Evolutionary conservation across 2,113 vertebrate species (phyloP), one percentile per base, ranked within the genome.

Genomic region (Puma concolor): DNA sequence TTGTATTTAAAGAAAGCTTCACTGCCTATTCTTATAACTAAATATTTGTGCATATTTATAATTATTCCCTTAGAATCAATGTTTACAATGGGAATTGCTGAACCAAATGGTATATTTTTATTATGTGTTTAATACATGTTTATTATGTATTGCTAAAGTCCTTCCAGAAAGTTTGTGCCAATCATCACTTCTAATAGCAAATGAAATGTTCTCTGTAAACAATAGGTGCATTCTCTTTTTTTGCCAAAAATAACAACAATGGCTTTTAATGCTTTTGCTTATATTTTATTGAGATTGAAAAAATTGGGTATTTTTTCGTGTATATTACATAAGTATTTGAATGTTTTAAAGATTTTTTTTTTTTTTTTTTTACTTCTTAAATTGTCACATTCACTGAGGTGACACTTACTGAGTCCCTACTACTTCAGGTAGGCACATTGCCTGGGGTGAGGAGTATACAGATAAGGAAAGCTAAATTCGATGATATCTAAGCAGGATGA

Each of bases 111-210:
- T 69, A 16, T 44, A 36, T 14, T 50, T 94, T 76, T 21, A 41
- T 67, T 69, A 52, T 74, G 19, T 50, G 36, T 77, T 83, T 84
- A 69, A 63, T 41, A 5, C 10, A 5, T 50, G 7, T 63, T 72
- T 80, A 29, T 83, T 72, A 14, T 77, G 2, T 36, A 27, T 81
- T 79, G 16, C 19, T 72, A 60, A 76, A 8, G 2, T 94, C 6
- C 48, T 92, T 87, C 23, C 36, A 72, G 74, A 95, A 66, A 69
- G 10, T 66, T 66, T 90, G 10, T 92, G 31, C n/a, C 38, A 92
- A 67, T 60, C 66, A 44, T 81, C 21, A 36, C 0, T 29, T 96
- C 57, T 71, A 44, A 67, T 48, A 69, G 14, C 29, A 76, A 64
- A 31, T 12, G 5, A 85, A 89, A 69, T 54, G 54, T 54, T 57